Conservation (phyloP, 2,888 invertebrate genomes). For the Alloplasta piceator region DNA sequence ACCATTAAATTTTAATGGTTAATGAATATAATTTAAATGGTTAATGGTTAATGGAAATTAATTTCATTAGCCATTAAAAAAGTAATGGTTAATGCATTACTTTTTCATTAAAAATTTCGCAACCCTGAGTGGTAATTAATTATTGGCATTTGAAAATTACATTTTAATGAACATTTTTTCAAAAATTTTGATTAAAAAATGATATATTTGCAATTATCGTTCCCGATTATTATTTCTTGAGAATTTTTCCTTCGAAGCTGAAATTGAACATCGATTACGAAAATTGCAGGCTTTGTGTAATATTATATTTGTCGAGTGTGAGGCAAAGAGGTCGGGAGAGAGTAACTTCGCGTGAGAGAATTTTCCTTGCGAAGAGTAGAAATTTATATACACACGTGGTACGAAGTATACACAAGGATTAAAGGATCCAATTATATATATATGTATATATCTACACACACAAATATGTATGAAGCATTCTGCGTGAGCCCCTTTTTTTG, state of each 20-base stretch:
- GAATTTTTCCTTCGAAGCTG: neutral
- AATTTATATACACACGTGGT: slow-evolving; percentile 10
- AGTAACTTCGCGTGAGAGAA: slow-evolving; percentile 40
- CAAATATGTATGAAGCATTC: neutral
- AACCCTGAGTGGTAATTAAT: no score
- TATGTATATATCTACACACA: no score
- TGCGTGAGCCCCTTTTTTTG: no score
- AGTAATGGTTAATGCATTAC: no score
- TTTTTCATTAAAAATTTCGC: no score
- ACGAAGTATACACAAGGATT: neutral
- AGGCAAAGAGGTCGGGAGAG: neutral
- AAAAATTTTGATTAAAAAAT: neutral
- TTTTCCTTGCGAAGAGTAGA: slow-evolving; percentile 27
- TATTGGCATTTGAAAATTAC: neutral
- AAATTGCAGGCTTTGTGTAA: slow-evolving; percentile 20
- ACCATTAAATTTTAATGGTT: no score
- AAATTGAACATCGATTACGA: slow-evolving; percentile 37
- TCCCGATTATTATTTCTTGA: neutral
- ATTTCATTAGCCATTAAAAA: no score
- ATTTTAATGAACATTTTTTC: neutral
- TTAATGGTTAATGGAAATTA: no score
- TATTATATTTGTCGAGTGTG: slow-evolving; percentile 1
- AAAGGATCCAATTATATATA: slow-evolving; percentile 11
- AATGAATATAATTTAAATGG: no score
- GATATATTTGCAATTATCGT: neutral